Evolutionary conservation across 2,113 vertebrate genomes (phyloP), one percentile per base, ranked within the genome.

Genomic region (Mesoclemmys tuberculata): DNA sequence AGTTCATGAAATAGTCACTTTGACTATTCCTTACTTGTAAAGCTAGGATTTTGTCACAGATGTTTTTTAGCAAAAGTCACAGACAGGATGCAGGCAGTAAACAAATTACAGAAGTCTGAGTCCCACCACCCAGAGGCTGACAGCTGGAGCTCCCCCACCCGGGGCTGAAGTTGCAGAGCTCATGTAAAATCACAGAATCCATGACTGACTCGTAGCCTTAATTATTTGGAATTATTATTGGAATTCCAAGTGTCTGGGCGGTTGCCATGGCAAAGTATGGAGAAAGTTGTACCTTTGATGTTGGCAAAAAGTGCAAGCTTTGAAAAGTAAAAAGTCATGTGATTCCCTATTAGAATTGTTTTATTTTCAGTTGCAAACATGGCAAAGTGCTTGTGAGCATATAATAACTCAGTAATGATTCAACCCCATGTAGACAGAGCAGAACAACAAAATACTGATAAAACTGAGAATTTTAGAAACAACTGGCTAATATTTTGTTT

Each of bases 311-410:
- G 13, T 48, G 51, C 31, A 54, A 58, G 31, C 82, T 84, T 85
- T 41, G 27, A 83, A 74, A 87, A 41, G 3, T 56, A 3, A 11
- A 10, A 21, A 56, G 38, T 41, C 11, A 82, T 38, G 41, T 44
- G 0, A 0, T 16, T 21, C 89, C 5, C 18, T 61, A 52, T 38
- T 56, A 54, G 89, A 93, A 82, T 41, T 31, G 29, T 2, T 61
- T 46, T 77, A 14, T 27, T 77, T 77, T 77, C 41, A 49, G 29
- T 84, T 71, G n/a, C 31, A 79, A 6, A 78, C 22, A 4, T 61
- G 6, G 71, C 52, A 52, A 49, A 71, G 6, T 54, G 77, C 8
- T 74, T 54, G 10, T 6, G 10, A 78, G 71, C 4, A 18, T 74
- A 83, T 81, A 44, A 58, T 61, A 91, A 29, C n/a, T 31, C 68